Conservation (phyloP, 1,140 invertebrate genomes). For the Proctacanthus coquilletti region DNA sequence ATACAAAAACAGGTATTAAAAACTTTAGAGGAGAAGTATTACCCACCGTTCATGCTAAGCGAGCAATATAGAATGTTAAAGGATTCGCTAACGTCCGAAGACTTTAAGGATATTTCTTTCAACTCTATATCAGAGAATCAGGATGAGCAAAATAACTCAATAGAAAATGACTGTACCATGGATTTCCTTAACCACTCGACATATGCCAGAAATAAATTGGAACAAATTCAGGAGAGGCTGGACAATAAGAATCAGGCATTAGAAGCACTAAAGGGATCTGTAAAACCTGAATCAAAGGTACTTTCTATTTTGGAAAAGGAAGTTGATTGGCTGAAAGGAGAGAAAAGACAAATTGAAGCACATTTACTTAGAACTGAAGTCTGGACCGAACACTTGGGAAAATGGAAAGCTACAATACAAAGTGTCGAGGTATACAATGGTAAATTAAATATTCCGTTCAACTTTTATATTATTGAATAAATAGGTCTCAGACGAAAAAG, state of each 20-base stretch:
- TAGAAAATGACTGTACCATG: slow-evolving; percentile 16
- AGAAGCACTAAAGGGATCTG: slow-evolving; percentile 55
- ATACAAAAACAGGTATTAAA: slow-evolving; percentile 66
- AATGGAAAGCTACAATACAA: slow-evolving; percentile 69
- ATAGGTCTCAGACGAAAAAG: slow-evolving; percentile 63
- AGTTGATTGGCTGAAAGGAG: slow-evolving; percentile 60
- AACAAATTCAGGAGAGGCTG: slow-evolving; percentile 61
- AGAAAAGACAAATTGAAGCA: slow-evolving; percentile 61
- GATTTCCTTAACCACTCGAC: slow-evolving; percentile 67
- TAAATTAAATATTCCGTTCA: slow-evolving; percentile 3
- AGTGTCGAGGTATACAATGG: slow-evolving; percentile 48
- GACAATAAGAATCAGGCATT: slow-evolving; percentile 65
- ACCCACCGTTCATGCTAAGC: slow-evolving; percentile 73
- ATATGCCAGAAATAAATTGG: slow-evolving; percentile 63
- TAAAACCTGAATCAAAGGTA: slow-evolving; percentile 62
- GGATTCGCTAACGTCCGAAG: slow-evolving; percentile 51
- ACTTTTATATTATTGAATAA: slow-evolving; percentile 8
- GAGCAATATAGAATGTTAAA: slow-evolving; percentile 67
- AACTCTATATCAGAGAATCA: slow-evolving; percentile 22
- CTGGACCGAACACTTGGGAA: slow-evolving; percentile 76
- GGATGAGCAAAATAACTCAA: slow-evolving; percentile 4
- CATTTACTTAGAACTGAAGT: slow-evolving; percentile 73
- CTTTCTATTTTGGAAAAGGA: slow-evolving; percentile 62
- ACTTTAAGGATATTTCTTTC: slow-evolving; percentile 31
- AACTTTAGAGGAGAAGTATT: slow-evolving; percentile 72